A percentile compares a stretch with the other conserved stretches of the same genome.
These are phyloP conservation scores for Chaunax sp. DNA, from an alignment of 2,797 vertebrate genomes.

Conservation along the genomic window DNA sequence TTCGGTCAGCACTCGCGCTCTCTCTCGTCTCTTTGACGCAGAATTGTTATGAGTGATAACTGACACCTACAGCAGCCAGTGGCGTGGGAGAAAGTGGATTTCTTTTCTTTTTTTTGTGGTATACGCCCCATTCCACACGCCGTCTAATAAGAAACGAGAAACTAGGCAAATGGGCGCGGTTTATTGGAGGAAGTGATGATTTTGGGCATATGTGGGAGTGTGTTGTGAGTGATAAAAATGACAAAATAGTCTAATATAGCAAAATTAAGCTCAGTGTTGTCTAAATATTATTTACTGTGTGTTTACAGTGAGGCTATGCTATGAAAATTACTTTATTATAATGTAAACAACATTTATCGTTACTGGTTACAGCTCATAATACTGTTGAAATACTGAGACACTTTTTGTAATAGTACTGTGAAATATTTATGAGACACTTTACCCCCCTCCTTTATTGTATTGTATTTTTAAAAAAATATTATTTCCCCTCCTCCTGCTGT, in stretches of 20 bases:
- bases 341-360: neutral
- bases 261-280: neutral
- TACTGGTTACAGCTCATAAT: too few relatives aligned
- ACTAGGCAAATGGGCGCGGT: neutral
- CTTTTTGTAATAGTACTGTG: too few relatives aligned
- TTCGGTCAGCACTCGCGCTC: neutral
- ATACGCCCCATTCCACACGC: neutral
- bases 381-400: too few relatives aligned
- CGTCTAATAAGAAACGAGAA: conserved; percentile 33
- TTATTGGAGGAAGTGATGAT: conserved; percentile 17
- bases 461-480: too few relatives aligned
- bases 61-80: conserved; percentile 51
- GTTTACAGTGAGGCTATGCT: neutral
- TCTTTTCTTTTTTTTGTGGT: neutral
- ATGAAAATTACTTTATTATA: neutral
- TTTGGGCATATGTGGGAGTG: conserved; percentile 35
- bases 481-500: too few relatives aligned
- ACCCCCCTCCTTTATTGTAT: too few relatives aligned
- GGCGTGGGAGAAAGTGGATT: conserved; percentile 5
- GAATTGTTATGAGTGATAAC: conserved; percentile 20
- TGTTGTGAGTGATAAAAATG: conserved; percentile 20
- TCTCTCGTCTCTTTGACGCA: neutral
- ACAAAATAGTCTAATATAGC: conserved; percentile 20
- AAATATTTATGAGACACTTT: too few relatives aligned
- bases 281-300: neutral